These are phyloP conservation scores for Sweltsa coloradensis DNA, from an alignment of 1,140 invertebrate species.

Conservation along the genomic window DNA sequence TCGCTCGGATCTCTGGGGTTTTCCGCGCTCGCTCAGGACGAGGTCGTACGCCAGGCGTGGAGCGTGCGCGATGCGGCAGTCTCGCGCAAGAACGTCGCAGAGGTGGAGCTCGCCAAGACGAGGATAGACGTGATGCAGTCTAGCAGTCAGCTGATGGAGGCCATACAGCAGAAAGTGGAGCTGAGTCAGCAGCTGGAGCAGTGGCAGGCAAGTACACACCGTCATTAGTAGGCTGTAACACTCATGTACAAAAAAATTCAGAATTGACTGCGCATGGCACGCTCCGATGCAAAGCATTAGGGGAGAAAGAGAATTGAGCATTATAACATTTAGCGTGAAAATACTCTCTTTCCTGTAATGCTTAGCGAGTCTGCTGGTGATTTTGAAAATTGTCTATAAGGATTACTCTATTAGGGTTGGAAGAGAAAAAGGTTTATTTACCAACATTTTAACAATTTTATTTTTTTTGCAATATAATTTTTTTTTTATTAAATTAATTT, in stretches of 20 bases:
- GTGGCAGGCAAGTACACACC: constrained; percentile 62
- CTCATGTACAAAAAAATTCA: not conserved
- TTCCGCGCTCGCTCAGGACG: constrained; percentile 56
- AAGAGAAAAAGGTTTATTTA: no score
- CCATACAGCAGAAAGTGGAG: constrained; percentile 89
- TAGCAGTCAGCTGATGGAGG: constrained; percentile 87
- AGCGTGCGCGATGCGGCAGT: constrained; percentile 78
- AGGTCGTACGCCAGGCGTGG: constrained; percentile 67
- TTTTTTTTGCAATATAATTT: no score
- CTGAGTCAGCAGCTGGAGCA: constrained; percentile 88
- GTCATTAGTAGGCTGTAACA: not conserved
- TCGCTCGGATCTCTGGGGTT: constrained; percentile 51
- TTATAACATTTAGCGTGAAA: not conserved
- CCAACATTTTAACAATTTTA: no score
- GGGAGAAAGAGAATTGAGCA: no score
- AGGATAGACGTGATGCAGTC: constrained; percentile 84
- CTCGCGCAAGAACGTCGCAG: constrained; percentile 70
- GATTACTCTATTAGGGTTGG: no score
- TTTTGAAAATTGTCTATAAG: not conserved
- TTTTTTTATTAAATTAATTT: no score
- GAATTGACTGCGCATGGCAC: no score
- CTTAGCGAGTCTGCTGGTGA: not conserved
- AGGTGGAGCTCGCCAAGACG: constrained; percentile 76
- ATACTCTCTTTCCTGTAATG: not conserved
- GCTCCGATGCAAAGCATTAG: no score